Percentiles rank a stretch among this genome's conserved stretches.
phyloP scores from a whole-genome alignment of 2,888 invertebrate species.

The Scrobipalpa atriplicella region DNA sequence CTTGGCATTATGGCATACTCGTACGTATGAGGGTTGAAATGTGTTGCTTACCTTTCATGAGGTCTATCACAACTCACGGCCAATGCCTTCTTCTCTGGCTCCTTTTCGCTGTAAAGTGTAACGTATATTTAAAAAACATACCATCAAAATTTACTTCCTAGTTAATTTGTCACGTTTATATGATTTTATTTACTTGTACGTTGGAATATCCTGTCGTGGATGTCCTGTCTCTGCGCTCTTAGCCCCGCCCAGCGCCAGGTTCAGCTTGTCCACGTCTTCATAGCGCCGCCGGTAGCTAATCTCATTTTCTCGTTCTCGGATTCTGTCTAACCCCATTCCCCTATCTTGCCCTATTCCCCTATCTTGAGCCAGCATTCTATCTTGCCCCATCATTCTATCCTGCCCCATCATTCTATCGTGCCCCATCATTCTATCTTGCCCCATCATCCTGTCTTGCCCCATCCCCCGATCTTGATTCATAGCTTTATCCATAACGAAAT shows the following conservation, averaged over 20 bases:
- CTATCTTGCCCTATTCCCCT: background rate
- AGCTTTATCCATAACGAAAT: slow-evolving; percentile 39
- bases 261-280: slow-evolving; percentile 45
- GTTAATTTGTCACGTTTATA: background rate
- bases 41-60: slow-evolving; percentile 61
- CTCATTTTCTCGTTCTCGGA: slow-evolving; percentile 1
- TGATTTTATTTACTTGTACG: background rate
- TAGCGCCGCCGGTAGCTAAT: slow-evolving; percentile 52
- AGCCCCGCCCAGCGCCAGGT: slow-evolving; percentile 42
- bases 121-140: background rate
- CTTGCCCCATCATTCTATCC: background rate
- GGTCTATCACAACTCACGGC: slow-evolving; percentile 67
- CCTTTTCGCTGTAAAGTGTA: slow-evolving; percentile 59
- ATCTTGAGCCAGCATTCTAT: too few species aligned
- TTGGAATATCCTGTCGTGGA: slow-evolving; percentile 31
- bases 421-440: background rate
- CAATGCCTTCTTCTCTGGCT: slow-evolving; percentile 56
- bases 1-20: too few species aligned
- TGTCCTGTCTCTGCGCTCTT: slow-evolving; percentile 59
- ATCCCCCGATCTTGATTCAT: slow-evolving; percentile 36
- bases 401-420: background rate
- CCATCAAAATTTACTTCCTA: background rate
- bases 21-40: too few species aligned
- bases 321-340: background rate
- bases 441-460: slow-evolving; percentile 14